Evolutionary conservation across 2,113 vertebrate species (phyloP), one percentile per base, ranked within the genome.

Genomic region (Elephas maximus): DNA sequence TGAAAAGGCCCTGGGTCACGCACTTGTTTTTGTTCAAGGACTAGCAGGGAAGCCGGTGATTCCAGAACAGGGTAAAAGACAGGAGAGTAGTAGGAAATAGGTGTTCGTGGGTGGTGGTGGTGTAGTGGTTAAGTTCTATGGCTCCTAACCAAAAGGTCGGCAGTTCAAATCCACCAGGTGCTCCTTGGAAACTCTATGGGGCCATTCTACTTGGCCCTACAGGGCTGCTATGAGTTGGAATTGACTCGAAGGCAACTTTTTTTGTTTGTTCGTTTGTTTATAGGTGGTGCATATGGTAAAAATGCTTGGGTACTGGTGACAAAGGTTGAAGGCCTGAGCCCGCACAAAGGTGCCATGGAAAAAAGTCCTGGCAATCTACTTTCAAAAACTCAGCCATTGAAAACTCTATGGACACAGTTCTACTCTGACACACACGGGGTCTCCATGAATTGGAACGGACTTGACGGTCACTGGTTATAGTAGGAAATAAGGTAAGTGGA

Each of bases 1-100:
- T 57, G 30, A 65, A 77, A 96, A 97, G 90, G 44, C 67, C 84
- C 90, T 84, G 84, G 33, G 26, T 21, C 51, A 15, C 74, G 53
- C 9, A n/a, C 14, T 83, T 80, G 24, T 33, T 93, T 74, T 60
- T 83, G 15, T 84, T 87, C 57, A 87, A 88, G 44, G 87, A 51
- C 45, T 48, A 44, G 37, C 37, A 73, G 76, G n/a, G 12, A 93
- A 92, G 48, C 53, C 26, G 37, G 1, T 3, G 48, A 89, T 26
- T 37, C 28, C 74, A 23, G 91, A 94, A 20, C 69, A 95, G 26
- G 89, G 15, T 30, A 9, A 44, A 93, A 74, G 26, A 67, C 6
- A 37, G 69, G 33, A 17, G 33, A 80, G 2, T 9, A 33, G 24
- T 41, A 37, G 60, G 48, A 63, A 17, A n/a, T 14, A 45, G 45